A percentile compares a stretch with the other conserved stretches of the same genome.
Conservation (phyloP, 1,140 invertebrate species). For the Wasmannia auropunctata region DNA sequence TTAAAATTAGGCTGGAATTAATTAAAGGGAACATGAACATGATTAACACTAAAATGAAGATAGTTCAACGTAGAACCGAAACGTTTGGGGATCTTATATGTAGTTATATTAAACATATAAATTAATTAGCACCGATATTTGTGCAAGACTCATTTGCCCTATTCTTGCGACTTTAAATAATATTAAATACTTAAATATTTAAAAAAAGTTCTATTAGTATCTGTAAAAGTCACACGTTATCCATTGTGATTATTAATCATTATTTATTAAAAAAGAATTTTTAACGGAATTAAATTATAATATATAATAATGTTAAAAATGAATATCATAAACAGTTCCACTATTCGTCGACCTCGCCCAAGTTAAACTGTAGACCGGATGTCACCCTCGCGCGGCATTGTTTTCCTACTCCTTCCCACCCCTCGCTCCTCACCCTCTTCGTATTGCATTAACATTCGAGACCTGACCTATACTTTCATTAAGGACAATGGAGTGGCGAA, state of each 20-base stretch:
- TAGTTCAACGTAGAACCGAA: too few relatives aligned
- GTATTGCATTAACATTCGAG: slow-evolving; percentile 7
- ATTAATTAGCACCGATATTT: too few relatives aligned
- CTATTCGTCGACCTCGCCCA: not conserved
- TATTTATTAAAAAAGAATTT: not conserved
- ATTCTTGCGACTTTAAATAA: too few relatives aligned
- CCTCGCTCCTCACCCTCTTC: not conserved
- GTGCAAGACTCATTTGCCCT: too few relatives aligned
- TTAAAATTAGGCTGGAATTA: too few relatives aligned
- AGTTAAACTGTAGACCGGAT: slow-evolving; percentile 5
- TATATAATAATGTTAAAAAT: not conserved
- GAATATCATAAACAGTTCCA: slow-evolving; percentile 34
- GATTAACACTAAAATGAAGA: too few relatives aligned
- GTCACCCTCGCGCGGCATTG: not conserved
- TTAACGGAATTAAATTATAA: not conserved
- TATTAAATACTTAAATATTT: too few relatives aligned
- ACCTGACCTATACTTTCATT: not conserved
- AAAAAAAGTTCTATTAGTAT: too few relatives aligned
- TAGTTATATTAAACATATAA: too few relatives aligned
- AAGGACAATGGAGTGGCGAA: not conserved
- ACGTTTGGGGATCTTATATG: too few relatives aligned
- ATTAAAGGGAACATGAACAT: too few relatives aligned
- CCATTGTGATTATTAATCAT: not conserved
- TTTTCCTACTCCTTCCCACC: not conserved
- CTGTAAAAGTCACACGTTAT: not conserved